Evolutionary conservation across 1,140 invertebrate genomes (phyloP), one percentile per base, ranked within the genome.

Genomic region (Anthonomus grandis): DNA sequence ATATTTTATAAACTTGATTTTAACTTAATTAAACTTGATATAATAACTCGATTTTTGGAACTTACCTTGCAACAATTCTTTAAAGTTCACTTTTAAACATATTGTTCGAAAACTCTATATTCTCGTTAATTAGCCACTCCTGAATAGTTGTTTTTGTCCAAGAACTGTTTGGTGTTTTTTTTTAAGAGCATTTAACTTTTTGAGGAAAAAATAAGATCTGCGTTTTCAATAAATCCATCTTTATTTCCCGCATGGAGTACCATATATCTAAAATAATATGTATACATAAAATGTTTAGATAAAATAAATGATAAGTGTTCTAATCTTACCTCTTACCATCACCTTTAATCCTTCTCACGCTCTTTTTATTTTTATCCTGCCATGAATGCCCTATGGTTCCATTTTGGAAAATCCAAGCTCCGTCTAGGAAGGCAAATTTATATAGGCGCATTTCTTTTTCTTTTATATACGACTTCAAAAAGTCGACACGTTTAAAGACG

Each of bases 401-500:
- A 41, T 41, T 41, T 41, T 13, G 39, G 18, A 41, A 41, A 41
- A 41, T 41, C 39, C 18, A 41, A 15, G n/a, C n/a, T 31, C n/a
- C 27, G 27, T 31, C 27, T n/a, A 31, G n/a, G n/a, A 31, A 31
- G 8, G n/a, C 27, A 31, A 31, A 31, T 31, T 31, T 31, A 31
- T 15, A 9, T 15, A 39, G 9, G 17, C 9, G 8, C 17, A 10
- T 15, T 39, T 39, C 6, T 39, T 39, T 39, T 17, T 39, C 9
- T 39, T 39, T 39, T 6, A 39, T 39, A 17, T 39, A 39, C 8
- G 38, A 39, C 38, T 15, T 39, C 6, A 39, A 15, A 39, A 39
- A 39, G n/a, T n/a, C n/a, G n/a, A n/a, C n/a, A n/a, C n/a, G n/a
- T n/a, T n/a, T n/a, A n/a, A n/a, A n/a, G n/a, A n/a, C n/a, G n/a